These are phyloP conservation scores for Hypotaenidia philippensis DNA, from an alignment of 2,797 vertebrate species.

Conservation along the genomic window DNA sequence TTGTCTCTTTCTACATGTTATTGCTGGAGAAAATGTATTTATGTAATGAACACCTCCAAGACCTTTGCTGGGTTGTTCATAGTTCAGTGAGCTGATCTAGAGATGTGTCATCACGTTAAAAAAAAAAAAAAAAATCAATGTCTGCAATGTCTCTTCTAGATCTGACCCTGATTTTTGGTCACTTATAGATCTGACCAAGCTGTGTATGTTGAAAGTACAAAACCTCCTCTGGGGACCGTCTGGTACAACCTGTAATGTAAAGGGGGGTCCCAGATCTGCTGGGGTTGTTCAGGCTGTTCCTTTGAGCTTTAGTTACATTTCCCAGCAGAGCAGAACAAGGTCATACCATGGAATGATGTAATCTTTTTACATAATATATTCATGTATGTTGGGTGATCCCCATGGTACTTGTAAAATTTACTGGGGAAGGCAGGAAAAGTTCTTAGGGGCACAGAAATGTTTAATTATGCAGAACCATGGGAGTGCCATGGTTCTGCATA, in stretches of 20 bases:
- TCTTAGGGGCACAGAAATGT: neutral
- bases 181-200: fast-evolving
- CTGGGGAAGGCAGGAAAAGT: neutral
- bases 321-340: neutral
- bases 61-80: neutral
- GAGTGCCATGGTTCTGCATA: too few species aligned
- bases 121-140: neutral
- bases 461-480: neutral
- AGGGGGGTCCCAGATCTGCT: neutral
- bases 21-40: neutral
- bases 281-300: neutral
- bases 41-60: neutral
- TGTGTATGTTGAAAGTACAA: neutral
- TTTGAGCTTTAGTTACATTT: neutral
- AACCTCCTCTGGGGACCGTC: neutral
- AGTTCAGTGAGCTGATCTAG: neutral
- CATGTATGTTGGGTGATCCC: neutral
- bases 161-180: neutral
- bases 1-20: neutral
- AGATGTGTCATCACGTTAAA: neutral
- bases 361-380: neutral
- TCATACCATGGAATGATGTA: neutral
- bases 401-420: neutral
- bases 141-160: neutral
- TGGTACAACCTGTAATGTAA: neutral